Evolutionary conservation across 30 jellyfish, hydroid and myxozoan genomes (phyloP).

Genomic region (Aurelia sp.): DNA sequence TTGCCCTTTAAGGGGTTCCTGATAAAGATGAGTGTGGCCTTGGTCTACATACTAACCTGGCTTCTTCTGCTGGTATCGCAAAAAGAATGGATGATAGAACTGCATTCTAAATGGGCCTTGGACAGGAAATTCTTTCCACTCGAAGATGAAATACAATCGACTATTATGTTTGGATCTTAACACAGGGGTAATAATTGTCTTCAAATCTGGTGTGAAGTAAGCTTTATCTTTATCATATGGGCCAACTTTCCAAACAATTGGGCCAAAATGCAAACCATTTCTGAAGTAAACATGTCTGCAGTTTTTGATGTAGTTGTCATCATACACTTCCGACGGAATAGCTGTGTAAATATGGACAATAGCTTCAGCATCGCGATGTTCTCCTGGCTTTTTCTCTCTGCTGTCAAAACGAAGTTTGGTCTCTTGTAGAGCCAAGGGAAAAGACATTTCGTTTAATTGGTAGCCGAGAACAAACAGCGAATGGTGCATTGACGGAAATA

Average conservation of each 20-base stretch:
- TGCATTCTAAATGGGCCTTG: neutral
- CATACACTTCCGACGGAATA: slow-evolving; percentile 1
- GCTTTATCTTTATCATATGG: neutral
- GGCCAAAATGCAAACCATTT: slow-evolving; percentile 25
- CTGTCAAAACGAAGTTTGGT: no score
- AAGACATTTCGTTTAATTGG: no score
- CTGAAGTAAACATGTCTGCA: slow-evolving; percentile 10
- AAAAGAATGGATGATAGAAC: neutral
- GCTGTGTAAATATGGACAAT: slow-evolving; percentile 12
- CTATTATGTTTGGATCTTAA: neutral
- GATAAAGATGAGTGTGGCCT: no score
- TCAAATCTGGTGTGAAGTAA: neutral
- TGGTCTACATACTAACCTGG: neutral
- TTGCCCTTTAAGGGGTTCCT: no score
- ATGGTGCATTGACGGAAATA: no score
- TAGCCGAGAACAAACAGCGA: no score
- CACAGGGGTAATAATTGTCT: slow-evolving; percentile 10
- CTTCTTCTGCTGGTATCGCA: neutral
- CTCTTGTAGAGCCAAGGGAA: no score
- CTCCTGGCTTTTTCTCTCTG: neutral
- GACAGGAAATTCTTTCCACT: neutral
- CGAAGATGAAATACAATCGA: neutral
- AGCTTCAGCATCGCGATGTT: slow-evolving; percentile 51
- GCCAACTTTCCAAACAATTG: slow-evolving; percentile 9
- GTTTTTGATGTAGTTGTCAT: neutral